phyloP scores from a whole-genome alignment of 37 sponge, comb jelly and placozoan species.

The Halisarca cf. caerulea region DNA sequence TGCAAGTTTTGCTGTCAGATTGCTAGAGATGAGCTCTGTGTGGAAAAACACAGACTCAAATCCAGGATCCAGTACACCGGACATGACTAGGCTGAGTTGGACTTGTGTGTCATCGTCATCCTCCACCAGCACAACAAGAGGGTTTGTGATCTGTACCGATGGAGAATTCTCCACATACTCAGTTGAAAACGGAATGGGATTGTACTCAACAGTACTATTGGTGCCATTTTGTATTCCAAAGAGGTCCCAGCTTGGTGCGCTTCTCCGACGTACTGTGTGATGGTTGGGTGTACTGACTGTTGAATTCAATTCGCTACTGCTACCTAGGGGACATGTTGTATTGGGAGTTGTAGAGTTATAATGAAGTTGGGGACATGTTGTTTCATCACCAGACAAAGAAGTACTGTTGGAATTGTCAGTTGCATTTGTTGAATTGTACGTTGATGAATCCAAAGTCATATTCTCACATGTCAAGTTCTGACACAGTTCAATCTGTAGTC shows the following conservation, averaged over 20 bases:
- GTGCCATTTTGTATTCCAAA: too few species aligned
- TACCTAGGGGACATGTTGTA: too few species aligned
- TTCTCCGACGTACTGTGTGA: too few species aligned
- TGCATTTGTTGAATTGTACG: neutral
- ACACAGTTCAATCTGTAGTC: slow-evolving; percentile 37
- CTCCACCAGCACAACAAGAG: slow-evolving; percentile 33
- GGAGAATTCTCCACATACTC: slow-evolving; percentile 54
- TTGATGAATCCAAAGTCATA: neutral
- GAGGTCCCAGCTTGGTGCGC: too few species aligned
- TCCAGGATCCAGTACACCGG: slow-evolving; percentile 51
- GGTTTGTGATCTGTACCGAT: slow-evolving; percentile 57
- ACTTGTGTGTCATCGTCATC: slow-evolving; percentile 78
- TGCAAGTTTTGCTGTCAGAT: slow-evolving; percentile 14
- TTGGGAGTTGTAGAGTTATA: too few species aligned
- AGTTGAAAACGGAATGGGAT: slow-evolving; percentile 14
- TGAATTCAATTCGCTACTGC: too few species aligned
- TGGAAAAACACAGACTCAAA: slow-evolving; percentile 79
- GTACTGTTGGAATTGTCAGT: neutral
- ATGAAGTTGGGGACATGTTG: too few species aligned
- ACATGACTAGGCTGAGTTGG: slow-evolving; percentile 33
- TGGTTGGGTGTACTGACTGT: neutral
- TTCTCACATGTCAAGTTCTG: too few species aligned
- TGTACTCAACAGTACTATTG: neutral
- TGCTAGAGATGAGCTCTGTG: neutral
- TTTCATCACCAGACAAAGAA: too few species aligned